Conservation (phyloP, 2,888 invertebrate genomes). For the Mythimna loreyi region DNA sequence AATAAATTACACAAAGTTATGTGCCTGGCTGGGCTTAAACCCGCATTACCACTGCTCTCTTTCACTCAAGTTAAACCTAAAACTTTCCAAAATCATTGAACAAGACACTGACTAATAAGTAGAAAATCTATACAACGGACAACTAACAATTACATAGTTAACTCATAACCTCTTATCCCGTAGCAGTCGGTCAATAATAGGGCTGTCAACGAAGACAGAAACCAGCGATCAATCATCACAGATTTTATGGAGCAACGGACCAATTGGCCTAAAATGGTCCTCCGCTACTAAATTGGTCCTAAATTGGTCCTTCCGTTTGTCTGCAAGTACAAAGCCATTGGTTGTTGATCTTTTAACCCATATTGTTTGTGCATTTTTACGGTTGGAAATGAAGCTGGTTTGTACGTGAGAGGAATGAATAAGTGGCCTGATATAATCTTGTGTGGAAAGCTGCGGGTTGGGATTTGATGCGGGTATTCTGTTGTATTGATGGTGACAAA, state of each 20-base stretch:
- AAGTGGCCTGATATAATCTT: constrained; percentile 47
- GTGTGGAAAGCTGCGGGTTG: constrained; percentile 27
- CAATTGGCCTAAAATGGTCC: constrained; percentile 78
- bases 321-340: constrained; percentile 69
- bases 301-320: constrained; percentile 80
- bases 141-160: not conserved
- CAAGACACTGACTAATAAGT: not conserved
- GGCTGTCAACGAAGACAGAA: constrained; percentile 33
- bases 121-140: constrained; percentile 1
- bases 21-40: no score
- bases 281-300: constrained; percentile 76
- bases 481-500: not conserved
- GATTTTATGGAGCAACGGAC: constrained; percentile 59
- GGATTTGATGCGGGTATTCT: constrained; percentile 37
- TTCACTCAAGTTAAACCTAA: no score
- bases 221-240: constrained; percentile 54
- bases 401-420: constrained; percentile 45
- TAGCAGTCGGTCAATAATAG: constrained; percentile 27
- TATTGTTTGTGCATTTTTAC: constrained; percentile 63
- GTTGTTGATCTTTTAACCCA: constrained; percentile 83
- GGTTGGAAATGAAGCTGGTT: constrained; percentile 35
- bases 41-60: no score
- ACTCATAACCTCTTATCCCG: constrained; percentile 14
- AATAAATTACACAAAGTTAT: no score
- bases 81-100: not conserved